Conservation (phyloP, 2,888 invertebrate species). For the Carterocephalus palaemon region DNA sequence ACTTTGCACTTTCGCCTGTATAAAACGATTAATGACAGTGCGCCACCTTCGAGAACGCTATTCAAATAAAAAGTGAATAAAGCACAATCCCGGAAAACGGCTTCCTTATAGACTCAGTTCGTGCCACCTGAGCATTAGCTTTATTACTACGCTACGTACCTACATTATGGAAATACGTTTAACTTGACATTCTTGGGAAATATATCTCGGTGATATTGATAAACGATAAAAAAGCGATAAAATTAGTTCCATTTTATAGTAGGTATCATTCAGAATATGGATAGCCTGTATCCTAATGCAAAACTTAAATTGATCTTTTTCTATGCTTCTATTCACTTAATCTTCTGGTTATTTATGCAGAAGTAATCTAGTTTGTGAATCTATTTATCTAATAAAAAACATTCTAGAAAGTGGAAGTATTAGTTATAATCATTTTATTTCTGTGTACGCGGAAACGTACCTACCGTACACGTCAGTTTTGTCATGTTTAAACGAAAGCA, state of each 20-base stretch:
- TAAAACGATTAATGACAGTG: slow-evolving; percentile 70
- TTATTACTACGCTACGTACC: slow-evolving; percentile 9
- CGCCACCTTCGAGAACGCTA: slow-evolving; percentile 56
- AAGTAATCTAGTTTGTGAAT: background rate
- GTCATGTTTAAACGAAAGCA: no score
- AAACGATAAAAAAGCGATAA: slow-evolving; percentile 5
- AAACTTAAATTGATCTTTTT: no score
- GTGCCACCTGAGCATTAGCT: slow-evolving; percentile 26
- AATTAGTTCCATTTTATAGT: background rate
- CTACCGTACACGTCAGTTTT: no score
- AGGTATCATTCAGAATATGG: no score
- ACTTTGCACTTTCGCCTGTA: slow-evolving; percentile 67
- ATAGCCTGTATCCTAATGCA: no score
- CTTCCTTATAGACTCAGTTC: slow-evolving; percentile 26
- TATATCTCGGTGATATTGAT: slow-evolving; percentile 10
- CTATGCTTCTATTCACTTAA: no score
- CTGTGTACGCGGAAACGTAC: no score
- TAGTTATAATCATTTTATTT: no score
- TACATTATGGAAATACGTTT: slow-evolving; percentile 17
- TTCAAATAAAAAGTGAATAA: slow-evolving; percentile 60
- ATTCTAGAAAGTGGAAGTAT: no score
- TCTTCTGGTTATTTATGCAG: background rate
- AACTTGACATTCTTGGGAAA: slow-evolving; percentile 3
- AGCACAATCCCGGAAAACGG: slow-evolving; percentile 53
- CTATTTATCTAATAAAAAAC: background rate